phyloP scores from a whole-genome alignment of 2,888 invertebrate genomes.

The Doris montereyensis region DNA sequence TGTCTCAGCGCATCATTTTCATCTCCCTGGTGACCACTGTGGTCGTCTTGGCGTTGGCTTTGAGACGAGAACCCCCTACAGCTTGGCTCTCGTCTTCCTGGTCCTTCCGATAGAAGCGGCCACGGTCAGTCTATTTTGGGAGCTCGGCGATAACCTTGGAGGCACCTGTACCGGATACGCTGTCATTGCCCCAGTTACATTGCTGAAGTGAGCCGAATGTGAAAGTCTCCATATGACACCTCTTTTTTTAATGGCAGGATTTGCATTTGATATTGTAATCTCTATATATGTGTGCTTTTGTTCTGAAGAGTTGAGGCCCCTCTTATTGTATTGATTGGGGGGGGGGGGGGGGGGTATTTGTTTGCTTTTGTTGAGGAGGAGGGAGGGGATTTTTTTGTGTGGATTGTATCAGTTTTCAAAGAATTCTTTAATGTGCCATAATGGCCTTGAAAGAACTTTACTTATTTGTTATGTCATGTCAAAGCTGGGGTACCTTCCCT shows the following conservation, averaged over 20 bases:
- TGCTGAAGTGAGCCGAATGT: slow-evolving; percentile 65
- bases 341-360: too few relatives aligned
- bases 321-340: too few relatives aligned
- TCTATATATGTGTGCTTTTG: too few relatives aligned
- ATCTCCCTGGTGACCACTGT: slow-evolving; percentile 63
- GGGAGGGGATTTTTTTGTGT: too few relatives aligned
- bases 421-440: too few relatives aligned
- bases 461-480: too few relatives aligned
- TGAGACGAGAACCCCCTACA: slow-evolving; percentile 67
- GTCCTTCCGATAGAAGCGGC: slow-evolving; percentile 67
- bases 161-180: slow-evolving; percentile 72
- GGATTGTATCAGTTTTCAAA: too few relatives aligned
- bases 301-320: too few relatives aligned
- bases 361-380: too few relatives aligned
- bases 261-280: too few relatives aligned
- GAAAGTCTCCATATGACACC: not conserved
- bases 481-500: too few relatives aligned
- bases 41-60: slow-evolving; percentile 65
- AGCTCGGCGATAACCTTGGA: slow-evolving; percentile 68
- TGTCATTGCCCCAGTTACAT: slow-evolving; percentile 69
- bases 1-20: slow-evolving; percentile 66
- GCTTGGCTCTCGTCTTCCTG: slow-evolving; percentile 60
- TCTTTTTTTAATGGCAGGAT: not conserved
- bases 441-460: too few relatives aligned
- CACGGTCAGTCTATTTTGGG: slow-evolving; percentile 66